Evolutionary conservation across 2,797 vertebrate genomes (phyloP).

Genomic region (Melanitta fusca): DNA sequence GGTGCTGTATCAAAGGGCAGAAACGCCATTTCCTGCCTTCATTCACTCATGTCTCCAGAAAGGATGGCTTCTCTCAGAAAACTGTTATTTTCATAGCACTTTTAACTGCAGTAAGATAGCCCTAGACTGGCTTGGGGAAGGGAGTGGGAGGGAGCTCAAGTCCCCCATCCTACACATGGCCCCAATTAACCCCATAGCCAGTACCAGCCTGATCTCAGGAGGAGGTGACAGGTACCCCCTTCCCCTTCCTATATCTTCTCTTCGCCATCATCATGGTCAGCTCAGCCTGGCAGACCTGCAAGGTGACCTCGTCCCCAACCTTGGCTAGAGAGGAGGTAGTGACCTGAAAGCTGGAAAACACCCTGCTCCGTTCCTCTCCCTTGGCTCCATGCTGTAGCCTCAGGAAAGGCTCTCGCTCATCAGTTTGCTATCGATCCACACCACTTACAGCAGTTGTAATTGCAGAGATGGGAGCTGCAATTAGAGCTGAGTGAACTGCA

Average conservation of each 20-base stretch:
- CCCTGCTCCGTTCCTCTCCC: neutral
- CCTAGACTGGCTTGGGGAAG: neutral
- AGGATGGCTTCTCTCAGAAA: neutral
- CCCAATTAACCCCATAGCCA: neutral
- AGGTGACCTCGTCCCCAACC: neutral
- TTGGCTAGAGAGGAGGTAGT: neutral
- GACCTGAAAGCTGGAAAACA: neutral
- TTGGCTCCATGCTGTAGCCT: neutral
- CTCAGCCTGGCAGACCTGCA: neutral
- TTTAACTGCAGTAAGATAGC: neutral
- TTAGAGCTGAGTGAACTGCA: neutral
- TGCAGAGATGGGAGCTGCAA: neutral
- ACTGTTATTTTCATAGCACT: neutral
- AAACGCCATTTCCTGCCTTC: neutral
- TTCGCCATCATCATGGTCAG: neutral
- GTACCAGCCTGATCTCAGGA: neutral
- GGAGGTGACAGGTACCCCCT: neutral
- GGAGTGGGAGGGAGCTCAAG: neutral
- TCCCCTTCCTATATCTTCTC: neutral
- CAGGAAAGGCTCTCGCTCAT: slow-evolving; percentile 14
- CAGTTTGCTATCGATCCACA: neutral
- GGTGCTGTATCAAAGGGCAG: neutral
- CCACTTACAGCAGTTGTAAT: neutral
- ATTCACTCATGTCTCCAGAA: neutral
- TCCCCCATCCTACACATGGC: too few relatives aligned